Evolutionary conservation across 2,113 vertebrate species (phyloP), one percentile per base, ranked within the genome.

Genomic region (Pterophyllum scalare): DNA sequence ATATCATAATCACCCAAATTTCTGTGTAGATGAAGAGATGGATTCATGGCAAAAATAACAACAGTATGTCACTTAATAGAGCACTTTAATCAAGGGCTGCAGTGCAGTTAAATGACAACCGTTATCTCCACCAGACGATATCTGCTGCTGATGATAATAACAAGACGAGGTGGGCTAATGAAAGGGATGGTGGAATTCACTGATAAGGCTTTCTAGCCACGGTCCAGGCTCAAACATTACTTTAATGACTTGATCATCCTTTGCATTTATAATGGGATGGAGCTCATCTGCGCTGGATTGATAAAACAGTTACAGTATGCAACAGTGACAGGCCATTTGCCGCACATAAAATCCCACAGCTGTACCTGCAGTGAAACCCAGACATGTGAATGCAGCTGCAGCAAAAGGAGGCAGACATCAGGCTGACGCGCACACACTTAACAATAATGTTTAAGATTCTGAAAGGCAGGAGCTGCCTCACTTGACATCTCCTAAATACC

Each of bases 231-330:
- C 83, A 84, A 83, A 90, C 84, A 93, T 90, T 85, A 80, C 86
- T 94, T 87, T 89, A 93, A 94, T 94, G 93, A 89, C 93, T 90
- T 79, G 82, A 88, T 92, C 87, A 86, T 90, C 91, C 87, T 92
- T 86, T 93, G 91, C 91, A 94, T 93, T 87, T 81, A 82, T 93
- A 93, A 94, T 93, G 60, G 80, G 28, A 61, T 24, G 12, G 56
- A 35, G 52, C 84, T 88, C 62, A 85, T 93, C 90, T 90, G 92
- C 80, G 7, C 31, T 20, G 59, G n/a, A 5, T 88, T 93, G 89
- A 95, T 93, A 87, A 94, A 94, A 84, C 22, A 26, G 78, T 65
- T 79, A 81, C 85, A 77, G 83, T 60, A 79, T 54, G 79, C 78
- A 8, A 46, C 60, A 61, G 85, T 86, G 91, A 87, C 87, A 84